Evolutionary conservation across 2,113 vertebrate species (phyloP).

Genomic region (Heterotis niloticus): DNA sequence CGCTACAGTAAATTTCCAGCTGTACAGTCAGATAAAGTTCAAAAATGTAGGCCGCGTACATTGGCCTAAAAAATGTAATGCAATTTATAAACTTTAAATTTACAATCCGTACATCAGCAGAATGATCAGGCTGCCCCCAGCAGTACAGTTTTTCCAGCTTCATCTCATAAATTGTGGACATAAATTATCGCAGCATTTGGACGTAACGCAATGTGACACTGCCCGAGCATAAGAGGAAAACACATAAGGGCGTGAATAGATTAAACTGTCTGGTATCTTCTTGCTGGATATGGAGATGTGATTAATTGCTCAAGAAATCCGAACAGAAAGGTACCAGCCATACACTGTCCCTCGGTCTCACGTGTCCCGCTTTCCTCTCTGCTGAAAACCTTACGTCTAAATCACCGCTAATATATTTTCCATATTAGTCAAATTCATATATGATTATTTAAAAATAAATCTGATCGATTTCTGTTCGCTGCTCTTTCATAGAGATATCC

Average conservation of each 20-base stretch:
- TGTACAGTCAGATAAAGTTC: not conserved
- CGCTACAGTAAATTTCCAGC: conserved; percentile 5
- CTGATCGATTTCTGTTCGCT: not conserved
- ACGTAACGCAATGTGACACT: conserved; percentile 58
- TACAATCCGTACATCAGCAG: conserved; percentile 9
- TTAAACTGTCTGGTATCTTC: conserved; percentile 56
- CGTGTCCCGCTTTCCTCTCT: conserved; percentile 9
- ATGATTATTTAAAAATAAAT: not conserved
- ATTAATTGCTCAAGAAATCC: conserved; percentile 56
- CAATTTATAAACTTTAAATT: conserved; percentile 21
- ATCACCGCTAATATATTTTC: conserved; percentile 19
- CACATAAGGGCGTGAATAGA: conserved; percentile 59
- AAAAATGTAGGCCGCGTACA: not conserved
- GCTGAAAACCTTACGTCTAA: conserved; percentile 8
- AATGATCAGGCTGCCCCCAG: conserved; percentile 27
- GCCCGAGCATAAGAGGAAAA: conserved; percentile 64
- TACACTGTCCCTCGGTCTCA: conserved; percentile 33
- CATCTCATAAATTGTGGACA: conserved; percentile 38
- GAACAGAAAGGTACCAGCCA: conserved; percentile 44
- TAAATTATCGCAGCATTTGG: conserved; percentile 53
- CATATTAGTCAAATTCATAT: not conserved
- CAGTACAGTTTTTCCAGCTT: conserved; percentile 30
- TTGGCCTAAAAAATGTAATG: conserved; percentile 11
- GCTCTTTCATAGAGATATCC: not conserved
- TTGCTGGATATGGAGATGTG: conserved; percentile 53